These are phyloP conservation scores for Synodontis membranacea DNA, from an alignment of 2,113 vertebrate genomes.

Conservation along the genomic window DNA sequence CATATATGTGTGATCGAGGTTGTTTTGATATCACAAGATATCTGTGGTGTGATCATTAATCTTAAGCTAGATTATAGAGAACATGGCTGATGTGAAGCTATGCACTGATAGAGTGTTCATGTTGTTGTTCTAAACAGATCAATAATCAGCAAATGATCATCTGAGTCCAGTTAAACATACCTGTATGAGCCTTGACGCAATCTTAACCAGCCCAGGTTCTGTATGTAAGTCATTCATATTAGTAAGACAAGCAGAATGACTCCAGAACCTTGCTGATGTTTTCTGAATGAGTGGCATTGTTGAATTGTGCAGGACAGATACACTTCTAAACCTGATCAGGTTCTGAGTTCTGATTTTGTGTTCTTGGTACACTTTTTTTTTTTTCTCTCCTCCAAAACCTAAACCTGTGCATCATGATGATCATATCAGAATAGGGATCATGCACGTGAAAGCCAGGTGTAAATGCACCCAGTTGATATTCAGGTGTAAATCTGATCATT, in stretches of 20 bases:
- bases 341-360: neutral
- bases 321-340: neutral
- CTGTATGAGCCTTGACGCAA: neutral
- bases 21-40: neutral
- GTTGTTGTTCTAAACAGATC: too few species aligned
- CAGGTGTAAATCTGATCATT: neutral
- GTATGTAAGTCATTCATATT: neutral
- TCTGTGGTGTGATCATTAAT: too few species aligned
- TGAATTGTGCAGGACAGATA: neutral
- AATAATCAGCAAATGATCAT: too few species aligned
- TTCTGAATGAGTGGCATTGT: neutral
- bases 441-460: neutral
- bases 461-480: neutral
- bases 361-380: neutral
- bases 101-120: neutral
- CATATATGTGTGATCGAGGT: rapidly evolving
- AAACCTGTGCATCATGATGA: neutral
- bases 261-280: neutral
- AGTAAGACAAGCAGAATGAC: neutral
- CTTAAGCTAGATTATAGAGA: too few species aligned
- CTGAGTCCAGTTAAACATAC: neutral
- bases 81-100: neutral
- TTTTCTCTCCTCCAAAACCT: neutral
- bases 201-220: neutral
- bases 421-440: neutral